These are phyloP conservation scores for Doryteuthis pealeii DNA, from an alignment of 1,140 invertebrate species.

Conservation along the genomic window DNA sequence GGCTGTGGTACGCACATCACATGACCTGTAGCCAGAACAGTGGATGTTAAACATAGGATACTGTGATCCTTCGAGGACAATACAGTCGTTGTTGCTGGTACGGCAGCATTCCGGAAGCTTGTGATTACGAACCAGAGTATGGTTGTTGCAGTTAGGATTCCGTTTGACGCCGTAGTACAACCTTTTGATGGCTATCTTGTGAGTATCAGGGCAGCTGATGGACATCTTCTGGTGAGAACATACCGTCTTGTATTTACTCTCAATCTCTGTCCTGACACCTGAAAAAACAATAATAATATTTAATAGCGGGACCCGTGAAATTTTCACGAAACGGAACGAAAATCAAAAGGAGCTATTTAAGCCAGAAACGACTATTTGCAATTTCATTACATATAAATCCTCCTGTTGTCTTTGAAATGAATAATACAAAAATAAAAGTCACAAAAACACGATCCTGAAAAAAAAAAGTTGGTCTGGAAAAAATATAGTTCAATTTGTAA, in stretches of 20 bases:
- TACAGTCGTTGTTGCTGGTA: conserved; percentile 32
- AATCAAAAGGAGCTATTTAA: too few species aligned
- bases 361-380: too few species aligned
- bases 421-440: too few species aligned
- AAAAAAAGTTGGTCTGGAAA: too few species aligned
- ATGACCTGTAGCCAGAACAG: conserved; percentile 39
- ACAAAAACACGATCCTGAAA: too few species aligned
- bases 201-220: conserved; percentile 26
- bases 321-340: too few species aligned
- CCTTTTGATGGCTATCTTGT: conserved; percentile 45
- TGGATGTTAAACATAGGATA: conserved; percentile 38
- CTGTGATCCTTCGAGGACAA: conserved; percentile 32
- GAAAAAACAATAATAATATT: neutral
- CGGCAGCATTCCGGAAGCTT: conserved; percentile 31
- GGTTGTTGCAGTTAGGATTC: conserved; percentile 24
- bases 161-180: conserved; percentile 41
- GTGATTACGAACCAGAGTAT: too few species aligned
- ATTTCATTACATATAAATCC: too few species aligned
- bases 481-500: too few species aligned
- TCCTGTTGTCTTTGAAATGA: too few species aligned
- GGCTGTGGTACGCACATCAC: conserved; percentile 12
- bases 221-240: neutral
- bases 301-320: too few species aligned
- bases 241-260: neutral
- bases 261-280: neutral